Evolutionary conservation across 1,140 invertebrate species (phyloP).

Genomic region (Trichomalopsis sarcophagae): DNA sequence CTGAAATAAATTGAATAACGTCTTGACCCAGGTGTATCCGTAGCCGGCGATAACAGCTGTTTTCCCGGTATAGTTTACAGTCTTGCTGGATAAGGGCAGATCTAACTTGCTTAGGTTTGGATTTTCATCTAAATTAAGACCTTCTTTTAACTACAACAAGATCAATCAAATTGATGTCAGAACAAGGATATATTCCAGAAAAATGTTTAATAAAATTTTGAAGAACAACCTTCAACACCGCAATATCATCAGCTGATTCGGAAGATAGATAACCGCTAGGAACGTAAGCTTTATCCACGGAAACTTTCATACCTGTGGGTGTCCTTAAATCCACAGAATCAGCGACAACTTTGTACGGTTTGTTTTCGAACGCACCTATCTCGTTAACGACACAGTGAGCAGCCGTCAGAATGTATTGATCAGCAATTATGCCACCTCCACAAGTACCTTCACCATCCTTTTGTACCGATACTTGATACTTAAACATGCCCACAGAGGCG

Average conservation of each 20-base stretch:
- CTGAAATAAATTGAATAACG: neutral
- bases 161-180: too few relatives aligned
- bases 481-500: constrained; percentile 68
- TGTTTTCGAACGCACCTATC: neutral
- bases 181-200: too few relatives aligned
- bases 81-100: too few relatives aligned
- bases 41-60: neutral
- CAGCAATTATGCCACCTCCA: constrained; percentile 69
- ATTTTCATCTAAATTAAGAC: too few relatives aligned
- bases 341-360: neutral
- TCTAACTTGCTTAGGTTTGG: too few relatives aligned
- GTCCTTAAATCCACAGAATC: neutral
- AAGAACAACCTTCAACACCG: too few relatives aligned
- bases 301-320: too few relatives aligned
- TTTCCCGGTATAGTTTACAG: neutral
- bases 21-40: neutral
- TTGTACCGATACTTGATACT: constrained; percentile 60
- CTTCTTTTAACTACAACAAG: too few relatives aligned
- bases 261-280: too few relatives aligned
- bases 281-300: too few relatives aligned
- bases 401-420: constrained; percentile 71
- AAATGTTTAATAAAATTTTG: too few relatives aligned
- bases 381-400: constrained; percentile 68
- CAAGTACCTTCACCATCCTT: constrained; percentile 63
- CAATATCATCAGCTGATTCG: too few relatives aligned